Percentiles rank a stretch among this genome's conserved stretches.
phyloP scores from a whole-genome alignment of 1,140 invertebrate species.

The Oncopeltus fasciatus region DNA sequence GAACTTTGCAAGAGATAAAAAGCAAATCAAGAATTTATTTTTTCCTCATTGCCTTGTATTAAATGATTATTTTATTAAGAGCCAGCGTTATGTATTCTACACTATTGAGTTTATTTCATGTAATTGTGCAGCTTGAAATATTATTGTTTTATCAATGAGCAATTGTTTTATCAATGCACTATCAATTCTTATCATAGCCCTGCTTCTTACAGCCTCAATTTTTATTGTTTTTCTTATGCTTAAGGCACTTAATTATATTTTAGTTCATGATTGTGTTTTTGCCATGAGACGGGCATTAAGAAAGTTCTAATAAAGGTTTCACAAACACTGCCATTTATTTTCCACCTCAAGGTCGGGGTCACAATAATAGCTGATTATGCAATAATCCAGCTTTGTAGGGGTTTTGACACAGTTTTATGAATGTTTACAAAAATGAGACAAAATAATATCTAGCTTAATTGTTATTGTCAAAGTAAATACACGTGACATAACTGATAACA shows the following conservation, averaged over 20 bases:
- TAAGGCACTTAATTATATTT: not conserved
- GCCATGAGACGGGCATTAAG: not conserved
- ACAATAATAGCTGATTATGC: constrained; percentile 9
- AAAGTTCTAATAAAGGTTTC: constrained; percentile 2
- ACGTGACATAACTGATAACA: too few species aligned
- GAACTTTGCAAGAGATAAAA: too few species aligned
- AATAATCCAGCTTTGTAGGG: constrained; percentile 3
- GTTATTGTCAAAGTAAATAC: too few species aligned
- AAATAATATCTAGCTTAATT: too few species aligned
- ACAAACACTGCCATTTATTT: constrained; percentile 7
- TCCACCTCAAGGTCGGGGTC: constrained; percentile 3
- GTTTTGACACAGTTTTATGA: constrained; percentile 3
- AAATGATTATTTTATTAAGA: too few species aligned
- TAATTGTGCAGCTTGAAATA: too few species aligned
- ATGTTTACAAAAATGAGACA: too few species aligned
- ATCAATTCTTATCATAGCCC: too few species aligned
- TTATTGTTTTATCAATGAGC: not conserved
- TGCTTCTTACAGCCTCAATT: not conserved
- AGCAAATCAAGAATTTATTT: too few species aligned
- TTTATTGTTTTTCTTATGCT: not conserved
- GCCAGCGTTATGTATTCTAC: too few species aligned
- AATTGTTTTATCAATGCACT: not conserved
- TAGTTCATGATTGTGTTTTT: not conserved
- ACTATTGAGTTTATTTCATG: too few species aligned
- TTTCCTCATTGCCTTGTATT: too few species aligned